These are phyloP conservation scores for Campylorhamphus procurvoides DNA, from an alignment of 2,113 vertebrate genomes.

Conservation along the genomic window DNA sequence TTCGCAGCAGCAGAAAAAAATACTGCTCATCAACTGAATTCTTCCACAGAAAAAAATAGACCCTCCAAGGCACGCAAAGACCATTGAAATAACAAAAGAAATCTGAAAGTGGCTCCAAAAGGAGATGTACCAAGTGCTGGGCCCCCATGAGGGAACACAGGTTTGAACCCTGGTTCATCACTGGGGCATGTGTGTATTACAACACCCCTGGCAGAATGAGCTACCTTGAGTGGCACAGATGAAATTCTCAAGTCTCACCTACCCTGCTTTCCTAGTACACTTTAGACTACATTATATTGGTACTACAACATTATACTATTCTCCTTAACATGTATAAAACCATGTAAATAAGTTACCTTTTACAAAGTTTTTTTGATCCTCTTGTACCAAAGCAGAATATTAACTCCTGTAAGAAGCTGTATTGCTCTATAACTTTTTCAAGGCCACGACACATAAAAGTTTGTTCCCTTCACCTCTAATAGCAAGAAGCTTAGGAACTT, in stretches of 20 bases:
- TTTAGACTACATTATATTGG: not conserved
- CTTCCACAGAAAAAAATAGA: not conserved
- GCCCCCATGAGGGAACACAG: not conserved
- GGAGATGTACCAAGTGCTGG: not conserved
- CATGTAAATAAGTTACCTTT: not conserved
- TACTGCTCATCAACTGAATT: not conserved
- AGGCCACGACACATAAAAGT: not conserved
- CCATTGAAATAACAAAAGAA: not conserved
- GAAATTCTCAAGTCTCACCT: not conserved
- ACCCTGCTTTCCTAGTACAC: not conserved
- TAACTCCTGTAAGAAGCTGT: not conserved
- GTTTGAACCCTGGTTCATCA: not conserved
- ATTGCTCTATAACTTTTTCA: not conserved
- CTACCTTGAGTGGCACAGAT: not conserved
- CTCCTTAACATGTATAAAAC: not conserved
- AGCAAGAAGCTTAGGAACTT: not conserved
- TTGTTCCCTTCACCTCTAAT: not conserved
- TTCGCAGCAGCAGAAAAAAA: not conserved
- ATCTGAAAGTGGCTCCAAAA: not conserved
- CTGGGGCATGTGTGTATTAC: rapidly evolving
- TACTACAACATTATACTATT: not conserved
- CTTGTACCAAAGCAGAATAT: not conserved
- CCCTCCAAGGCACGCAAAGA: not conserved
- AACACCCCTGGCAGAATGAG: not conserved
- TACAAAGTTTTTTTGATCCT: not conserved